These are phyloP conservation scores for Polydrusus cervinus DNA, from an alignment of 2,888 invertebrate genomes.

Conservation along the genomic window DNA sequence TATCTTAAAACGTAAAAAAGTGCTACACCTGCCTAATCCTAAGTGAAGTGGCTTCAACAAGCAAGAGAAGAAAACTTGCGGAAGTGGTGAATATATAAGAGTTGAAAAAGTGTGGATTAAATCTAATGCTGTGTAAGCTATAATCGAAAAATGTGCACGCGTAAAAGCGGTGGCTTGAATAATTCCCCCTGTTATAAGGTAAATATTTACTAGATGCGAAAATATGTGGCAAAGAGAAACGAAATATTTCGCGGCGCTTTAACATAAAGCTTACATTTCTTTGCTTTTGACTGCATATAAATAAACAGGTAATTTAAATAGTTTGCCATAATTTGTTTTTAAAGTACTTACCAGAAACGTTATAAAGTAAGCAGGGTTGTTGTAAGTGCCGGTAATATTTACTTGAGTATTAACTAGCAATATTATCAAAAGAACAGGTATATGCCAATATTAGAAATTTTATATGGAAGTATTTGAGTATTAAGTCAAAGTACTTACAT, in stretches of 20 bases:
- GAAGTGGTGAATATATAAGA: slow-evolving; percentile 24
- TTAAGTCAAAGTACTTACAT: too few species aligned
- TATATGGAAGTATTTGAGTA: too few species aligned
- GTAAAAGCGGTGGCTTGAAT: slow-evolving; percentile 11
- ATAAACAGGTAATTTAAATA: slow-evolving; percentile 2
- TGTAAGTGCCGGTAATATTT: too few species aligned
- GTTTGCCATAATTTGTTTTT: background rate
- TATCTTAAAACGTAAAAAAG: slow-evolving; percentile 15
- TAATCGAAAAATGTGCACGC: slow-evolving; percentile 21
- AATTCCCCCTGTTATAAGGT: slow-evolving; percentile 25
- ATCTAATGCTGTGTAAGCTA: slow-evolving; percentile 28
- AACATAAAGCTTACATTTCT: slow-evolving; percentile 11
- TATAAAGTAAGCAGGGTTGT: too few species aligned
- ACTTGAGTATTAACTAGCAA: too few species aligned
- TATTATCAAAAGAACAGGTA: too few species aligned
- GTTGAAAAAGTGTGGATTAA: slow-evolving; percentile 27
- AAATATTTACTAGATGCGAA: slow-evolving; percentile 23
- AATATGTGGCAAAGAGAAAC: slow-evolving; percentile 19
- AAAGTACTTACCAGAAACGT: background rate
- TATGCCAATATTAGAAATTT: too few species aligned
- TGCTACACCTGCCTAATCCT: background rate
- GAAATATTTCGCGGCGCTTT: slow-evolving; percentile 8
- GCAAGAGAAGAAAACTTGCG: slow-evolving; percentile 18
- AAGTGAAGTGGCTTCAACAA: slow-evolving; percentile 15
- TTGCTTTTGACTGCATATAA: slow-evolving; percentile 7